A percentile compares a stretch with the other conserved stretches of the same genome.
phyloP scores from a whole-genome alignment of 2,113 vertebrate species.

The Corapipo altera region DNA sequence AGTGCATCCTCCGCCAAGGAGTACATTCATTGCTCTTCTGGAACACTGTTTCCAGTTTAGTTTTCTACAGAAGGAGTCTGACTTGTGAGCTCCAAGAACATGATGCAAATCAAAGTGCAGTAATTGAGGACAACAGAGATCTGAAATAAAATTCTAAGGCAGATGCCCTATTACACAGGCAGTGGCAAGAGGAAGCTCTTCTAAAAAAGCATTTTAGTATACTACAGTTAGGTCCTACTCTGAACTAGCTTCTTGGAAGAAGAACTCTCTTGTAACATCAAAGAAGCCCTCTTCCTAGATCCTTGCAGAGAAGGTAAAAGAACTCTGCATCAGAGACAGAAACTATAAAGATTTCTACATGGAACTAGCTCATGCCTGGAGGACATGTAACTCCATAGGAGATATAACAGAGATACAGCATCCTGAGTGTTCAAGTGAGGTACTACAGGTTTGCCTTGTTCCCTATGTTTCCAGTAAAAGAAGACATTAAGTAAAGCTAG shows the following conservation, averaged over 20 bases:
- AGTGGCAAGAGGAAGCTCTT: not conserved
- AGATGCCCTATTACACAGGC: not conserved
- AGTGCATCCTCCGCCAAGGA: not conserved
- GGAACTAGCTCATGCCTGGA: not conserved
- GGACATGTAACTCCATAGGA: not conserved
- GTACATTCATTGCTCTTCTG: not conserved
- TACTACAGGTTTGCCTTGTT: not conserved
- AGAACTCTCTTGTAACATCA: not conserved
- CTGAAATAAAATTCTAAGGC: not conserved
- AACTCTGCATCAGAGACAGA: not conserved
- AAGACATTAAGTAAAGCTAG: not conserved
- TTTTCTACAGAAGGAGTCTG: not conserved
- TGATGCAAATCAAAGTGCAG: not conserved
- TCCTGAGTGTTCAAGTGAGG: not conserved
- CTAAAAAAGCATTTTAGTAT: not conserved
- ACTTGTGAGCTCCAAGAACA: not conserved
- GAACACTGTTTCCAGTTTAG: not conserved
- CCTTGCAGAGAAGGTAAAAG: not conserved
- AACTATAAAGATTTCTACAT: not conserved
- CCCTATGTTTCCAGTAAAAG: not conserved
- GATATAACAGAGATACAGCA: not conserved
- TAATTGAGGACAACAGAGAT: not conserved
- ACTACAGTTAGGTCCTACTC: not conserved
- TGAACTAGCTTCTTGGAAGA: not conserved
- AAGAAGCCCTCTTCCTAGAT: not conserved